A percentile compares a stretch with the other conserved stretches of the same genome.
These are phyloP conservation scores for Smittia aterrima DNA, from an alignment of 2,888 invertebrate species.

Conservation along the genomic window DNA sequence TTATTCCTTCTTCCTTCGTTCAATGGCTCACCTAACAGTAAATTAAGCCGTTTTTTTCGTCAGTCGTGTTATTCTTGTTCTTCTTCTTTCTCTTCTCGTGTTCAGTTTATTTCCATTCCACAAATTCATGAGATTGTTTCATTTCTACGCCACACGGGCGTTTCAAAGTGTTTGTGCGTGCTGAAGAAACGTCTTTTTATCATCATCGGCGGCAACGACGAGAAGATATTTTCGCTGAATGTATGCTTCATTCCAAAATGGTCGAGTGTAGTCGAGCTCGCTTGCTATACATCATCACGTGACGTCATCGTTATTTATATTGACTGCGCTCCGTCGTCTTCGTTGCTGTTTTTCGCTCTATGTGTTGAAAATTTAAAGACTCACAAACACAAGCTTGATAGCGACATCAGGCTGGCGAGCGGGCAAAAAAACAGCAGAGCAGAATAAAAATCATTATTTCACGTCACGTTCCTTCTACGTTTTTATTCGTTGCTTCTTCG, in stretches of 20 bases:
- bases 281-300: conserved; percentile 15
- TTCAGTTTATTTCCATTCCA: conserved; percentile 29
- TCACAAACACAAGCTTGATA: neutral
- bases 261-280: neutral
- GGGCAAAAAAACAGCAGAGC: conserved; percentile 4
- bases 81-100: conserved; percentile 20
- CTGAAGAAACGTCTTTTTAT: conserved; percentile 11
- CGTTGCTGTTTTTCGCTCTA: conserved; percentile 7
- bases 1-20: conserved; percentile 4
- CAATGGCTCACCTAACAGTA: conserved; percentile 28
- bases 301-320: conserved; percentile 37
- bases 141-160: neutral
- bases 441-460: conserved; percentile 22
- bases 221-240: neutral
- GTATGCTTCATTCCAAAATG: conserved; percentile 12
- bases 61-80: conserved; percentile 28
- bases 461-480: conserved; percentile 36
- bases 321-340: conserved; percentile 5
- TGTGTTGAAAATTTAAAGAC: neutral
- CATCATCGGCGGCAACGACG: conserved; percentile 13
- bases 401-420: conserved; percentile 5
- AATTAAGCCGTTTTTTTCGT: conserved; percentile 35
- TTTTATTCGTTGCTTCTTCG: conserved; percentile 12
- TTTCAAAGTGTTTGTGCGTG: neutral
- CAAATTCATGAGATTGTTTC: conserved; percentile 33